A percentile compares a stretch with the other conserved stretches of the same genome.
Conservation (phyloP, 2,113 vertebrate genomes). For the Rhinolophus ferrumequinum region DNA sequence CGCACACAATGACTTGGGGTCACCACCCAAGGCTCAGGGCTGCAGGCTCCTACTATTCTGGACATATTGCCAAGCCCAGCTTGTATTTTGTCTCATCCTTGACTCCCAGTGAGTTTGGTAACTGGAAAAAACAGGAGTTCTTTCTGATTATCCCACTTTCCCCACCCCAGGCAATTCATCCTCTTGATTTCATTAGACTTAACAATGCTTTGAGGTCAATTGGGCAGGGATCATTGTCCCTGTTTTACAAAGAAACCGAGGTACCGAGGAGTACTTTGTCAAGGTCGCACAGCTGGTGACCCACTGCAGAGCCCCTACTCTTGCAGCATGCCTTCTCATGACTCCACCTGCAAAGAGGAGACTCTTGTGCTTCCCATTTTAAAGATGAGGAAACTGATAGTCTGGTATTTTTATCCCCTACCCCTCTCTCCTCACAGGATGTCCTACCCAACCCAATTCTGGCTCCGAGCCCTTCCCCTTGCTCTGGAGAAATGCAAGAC, state of each 20-base stretch:
- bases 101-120: not conserved
- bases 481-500: not conserved
- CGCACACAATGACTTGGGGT: not conserved
- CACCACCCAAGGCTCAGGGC: not conserved
- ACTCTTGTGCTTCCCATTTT: not conserved
- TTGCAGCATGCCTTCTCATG: not conserved
- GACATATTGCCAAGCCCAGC: not conserved
- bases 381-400: not conserved
- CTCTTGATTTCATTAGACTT: not conserved
- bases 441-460: not conserved
- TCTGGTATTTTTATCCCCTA: not conserved
- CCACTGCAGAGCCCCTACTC: not conserved
- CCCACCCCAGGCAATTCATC: too few species aligned
- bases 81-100: not conserved
- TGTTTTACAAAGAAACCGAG: not conserved
- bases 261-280: not conserved
- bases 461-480: not conserved
- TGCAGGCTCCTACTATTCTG: accelerated
- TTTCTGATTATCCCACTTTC: not conserved
- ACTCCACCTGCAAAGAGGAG: not conserved
- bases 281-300: not conserved
- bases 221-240: not conserved
- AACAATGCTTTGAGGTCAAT: not conserved
- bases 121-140: not conserved
- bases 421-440: not conserved